Percentiles rank a stretch among this genome's conserved stretches.
These are phyloP conservation scores for Botrylloides violaceus DNA, from an alignment of 23 tunicate species.

Conservation along the genomic window DNA sequence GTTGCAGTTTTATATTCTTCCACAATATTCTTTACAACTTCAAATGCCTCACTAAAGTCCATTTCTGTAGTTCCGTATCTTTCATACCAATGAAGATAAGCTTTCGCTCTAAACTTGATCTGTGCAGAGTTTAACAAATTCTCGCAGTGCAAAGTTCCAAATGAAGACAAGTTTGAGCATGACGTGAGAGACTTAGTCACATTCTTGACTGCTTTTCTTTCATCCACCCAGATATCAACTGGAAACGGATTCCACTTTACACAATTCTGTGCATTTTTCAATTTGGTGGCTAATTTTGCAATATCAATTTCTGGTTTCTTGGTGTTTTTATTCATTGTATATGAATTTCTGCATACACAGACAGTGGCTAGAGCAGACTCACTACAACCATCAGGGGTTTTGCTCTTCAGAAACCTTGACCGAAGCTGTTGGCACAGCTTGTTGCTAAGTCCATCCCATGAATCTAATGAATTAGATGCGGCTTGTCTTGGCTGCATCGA, in stretches of 20 bases:
- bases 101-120: constrained; percentile 33
- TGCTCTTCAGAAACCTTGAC: not conserved
- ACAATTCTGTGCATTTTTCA: constrained; percentile 26
- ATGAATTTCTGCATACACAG: constrained; percentile 59
- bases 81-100: constrained; percentile 87
- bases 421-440: constrained; percentile 14
- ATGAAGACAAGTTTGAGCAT: constrained; percentile 33
- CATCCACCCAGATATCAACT: constrained; percentile 54
- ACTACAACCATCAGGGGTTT: not conserved
- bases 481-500: not conserved
- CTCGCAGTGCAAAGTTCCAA: constrained; percentile 6
- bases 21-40: constrained; percentile 25
- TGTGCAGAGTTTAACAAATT: constrained; percentile 25
- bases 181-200: constrained; percentile 28
- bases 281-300: constrained; percentile 6
- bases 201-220: not conserved
- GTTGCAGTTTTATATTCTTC: constrained; percentile 27
- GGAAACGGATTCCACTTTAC: constrained; percentile 89
- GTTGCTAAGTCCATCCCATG: constrained; percentile 17
- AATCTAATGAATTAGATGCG: not conserved
- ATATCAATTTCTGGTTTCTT: not conserved
- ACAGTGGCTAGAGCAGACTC: constrained; percentile 23
- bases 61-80: constrained; percentile 30
- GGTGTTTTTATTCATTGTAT: not conserved
- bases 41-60: constrained; percentile 55